Percentiles rank a stretch among this genome's conserved stretches.
These are phyloP conservation scores for Sciurus carolinensis DNA, from an alignment of 2,797 vertebrate genomes.

Conservation along the genomic window DNA sequence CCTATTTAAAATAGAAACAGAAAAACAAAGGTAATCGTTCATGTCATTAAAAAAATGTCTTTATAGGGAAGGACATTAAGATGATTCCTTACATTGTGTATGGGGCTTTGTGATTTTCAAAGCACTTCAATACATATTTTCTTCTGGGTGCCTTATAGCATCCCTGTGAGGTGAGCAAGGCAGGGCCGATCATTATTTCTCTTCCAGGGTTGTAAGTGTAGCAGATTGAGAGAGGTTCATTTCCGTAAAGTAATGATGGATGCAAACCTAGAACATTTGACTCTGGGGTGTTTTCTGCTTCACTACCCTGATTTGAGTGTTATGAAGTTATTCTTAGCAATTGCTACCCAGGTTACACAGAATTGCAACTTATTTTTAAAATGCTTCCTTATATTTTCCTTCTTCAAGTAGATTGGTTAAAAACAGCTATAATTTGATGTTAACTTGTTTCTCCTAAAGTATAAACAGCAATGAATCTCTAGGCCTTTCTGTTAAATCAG, in stretches of 20 bases:
- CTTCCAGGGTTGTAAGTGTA: conserved; percentile 8
- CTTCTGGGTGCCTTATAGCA: background rate
- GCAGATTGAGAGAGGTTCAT: background rate
- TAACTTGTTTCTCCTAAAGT: conserved; percentile 28
- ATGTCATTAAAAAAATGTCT: conserved; percentile 58
- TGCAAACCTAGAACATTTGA: background rate
- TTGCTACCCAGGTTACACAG: background rate
- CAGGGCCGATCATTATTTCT: background rate
- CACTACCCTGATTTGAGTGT: background rate
- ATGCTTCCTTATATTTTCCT: background rate
- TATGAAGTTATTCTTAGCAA: conserved; percentile 18
- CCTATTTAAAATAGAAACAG: conserved; percentile 70
- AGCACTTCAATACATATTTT: conserved; percentile 53
- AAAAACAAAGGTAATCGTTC: conserved; percentile 68
- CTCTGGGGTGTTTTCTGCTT: background rate
- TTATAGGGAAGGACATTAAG: conserved; percentile 55
- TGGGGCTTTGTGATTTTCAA: conserved; percentile 45
- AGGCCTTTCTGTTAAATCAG: conserved; percentile 68
- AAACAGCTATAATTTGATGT: conserved; percentile 34
- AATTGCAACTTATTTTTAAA: conserved; percentile 48
- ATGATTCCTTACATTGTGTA: conserved; percentile 37
- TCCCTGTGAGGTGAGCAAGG: background rate
- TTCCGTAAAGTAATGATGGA: background rate
- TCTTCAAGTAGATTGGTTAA: conserved; percentile 36
- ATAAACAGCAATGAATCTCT: conserved; percentile 57